A percentile compares a stretch with the other conserved stretches of the same genome.
These are phyloP conservation scores for Tinamus major DNA, from an alignment of 2,797 vertebrate species.

Conservation along the genomic window DNA sequence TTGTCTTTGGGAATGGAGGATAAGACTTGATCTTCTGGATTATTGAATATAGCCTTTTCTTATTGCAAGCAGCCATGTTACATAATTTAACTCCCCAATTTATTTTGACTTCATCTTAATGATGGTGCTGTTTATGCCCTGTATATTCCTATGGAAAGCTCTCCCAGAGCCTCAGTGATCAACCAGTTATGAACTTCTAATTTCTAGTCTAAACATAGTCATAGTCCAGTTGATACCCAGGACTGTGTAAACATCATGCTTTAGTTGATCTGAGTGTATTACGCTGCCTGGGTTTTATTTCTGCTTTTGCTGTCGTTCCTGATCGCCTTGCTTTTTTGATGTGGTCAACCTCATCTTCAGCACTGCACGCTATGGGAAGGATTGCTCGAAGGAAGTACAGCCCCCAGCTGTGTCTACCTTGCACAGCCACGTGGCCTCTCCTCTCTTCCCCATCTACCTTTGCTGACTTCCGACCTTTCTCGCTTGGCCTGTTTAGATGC, in stretches of 20 bases:
- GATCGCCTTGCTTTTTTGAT: background rate
- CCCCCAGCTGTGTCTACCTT: background rate
- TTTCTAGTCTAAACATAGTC: background rate
- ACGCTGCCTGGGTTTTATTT: background rate
- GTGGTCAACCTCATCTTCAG: background rate
- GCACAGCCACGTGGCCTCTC: background rate
- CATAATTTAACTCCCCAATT: background rate
- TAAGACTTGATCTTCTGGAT: conserved; percentile 19
- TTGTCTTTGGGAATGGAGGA: background rate
- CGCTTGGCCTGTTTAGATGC: background rate
- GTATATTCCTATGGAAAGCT: background rate
- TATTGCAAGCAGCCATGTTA: background rate
- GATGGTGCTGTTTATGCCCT: background rate
- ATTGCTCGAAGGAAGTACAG: background rate
- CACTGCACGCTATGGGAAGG: background rate
- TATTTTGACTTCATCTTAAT: background rate
- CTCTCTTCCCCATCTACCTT: background rate
- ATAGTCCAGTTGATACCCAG: background rate
- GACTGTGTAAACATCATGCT: background rate
- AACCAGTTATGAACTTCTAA: background rate
- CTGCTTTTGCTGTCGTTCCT: background rate
- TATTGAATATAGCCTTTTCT: background rate
- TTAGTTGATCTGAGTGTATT: background rate
- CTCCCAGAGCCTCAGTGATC: background rate
- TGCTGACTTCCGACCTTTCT: background rate